Percentiles rank a stretch among this genome's conserved stretches.
Evolutionary conservation across 2,888 invertebrate species (phyloP).

Genomic region (Zele albiditarsus): DNA sequence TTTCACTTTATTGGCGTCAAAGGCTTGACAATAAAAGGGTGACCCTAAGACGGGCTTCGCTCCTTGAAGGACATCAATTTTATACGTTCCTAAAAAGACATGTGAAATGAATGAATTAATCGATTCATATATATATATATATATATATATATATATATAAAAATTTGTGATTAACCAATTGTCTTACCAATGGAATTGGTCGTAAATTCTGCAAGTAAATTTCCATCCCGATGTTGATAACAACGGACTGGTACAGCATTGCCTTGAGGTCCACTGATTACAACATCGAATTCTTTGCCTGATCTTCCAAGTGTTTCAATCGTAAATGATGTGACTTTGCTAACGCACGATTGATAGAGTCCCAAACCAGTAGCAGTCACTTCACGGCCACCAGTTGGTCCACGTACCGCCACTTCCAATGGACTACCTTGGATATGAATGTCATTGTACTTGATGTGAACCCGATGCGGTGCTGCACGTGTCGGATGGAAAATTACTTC

Average conservation of each 20-base stretch:
- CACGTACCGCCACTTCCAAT: conserved; percentile 77
- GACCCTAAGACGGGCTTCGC: conserved; percentile 93
- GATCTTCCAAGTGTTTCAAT: conserved; percentile 91
- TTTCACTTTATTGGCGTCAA: conserved; percentile 88
- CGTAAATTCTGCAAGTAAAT: conserved; percentile 94
- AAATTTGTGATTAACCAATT: background rate
- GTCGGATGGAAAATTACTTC: conserved; percentile 92
- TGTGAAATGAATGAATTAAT: conserved; percentile 1
- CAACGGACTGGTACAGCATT: conserved; percentile 91
- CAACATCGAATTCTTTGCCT: conserved; percentile 92
- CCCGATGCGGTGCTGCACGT: conserved; percentile 88
- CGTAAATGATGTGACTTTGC: conserved; percentile 88
- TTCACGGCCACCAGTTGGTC: conserved; percentile 82
- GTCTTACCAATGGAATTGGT: conserved; percentile 82
- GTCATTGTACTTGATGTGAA: conserved; percentile 90
- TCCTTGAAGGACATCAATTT: conserved; percentile 89
- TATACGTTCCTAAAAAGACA: conserved; percentile 64
- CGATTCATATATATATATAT: background rate
- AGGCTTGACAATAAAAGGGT: conserved; percentile 94
- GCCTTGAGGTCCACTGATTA: conserved; percentile 87
- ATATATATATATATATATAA: no score
- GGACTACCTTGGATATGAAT: conserved; percentile 80
- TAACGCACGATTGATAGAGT: conserved; percentile 88
- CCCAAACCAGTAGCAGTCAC: conserved; percentile 87
- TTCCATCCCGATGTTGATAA: conserved; percentile 96